phyloP scores from a whole-genome alignment of 2,113 vertebrate species.

The Poecile atricapillus region DNA sequence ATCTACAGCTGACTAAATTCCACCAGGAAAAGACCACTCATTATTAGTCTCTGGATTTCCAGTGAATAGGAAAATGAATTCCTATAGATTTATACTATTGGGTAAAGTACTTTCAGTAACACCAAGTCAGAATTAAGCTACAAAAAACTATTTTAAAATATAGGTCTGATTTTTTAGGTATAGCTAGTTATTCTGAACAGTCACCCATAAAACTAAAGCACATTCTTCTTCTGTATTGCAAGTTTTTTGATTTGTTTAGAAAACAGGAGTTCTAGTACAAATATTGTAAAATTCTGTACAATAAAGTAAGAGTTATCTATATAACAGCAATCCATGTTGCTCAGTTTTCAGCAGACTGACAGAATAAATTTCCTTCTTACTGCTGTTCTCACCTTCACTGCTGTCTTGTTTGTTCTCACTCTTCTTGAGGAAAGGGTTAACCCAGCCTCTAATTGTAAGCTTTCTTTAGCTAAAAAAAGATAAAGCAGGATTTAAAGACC shows the following conservation, averaged over 20 bases:
- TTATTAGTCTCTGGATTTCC: not conserved
- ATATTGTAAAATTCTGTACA: not conserved
- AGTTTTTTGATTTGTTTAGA: not conserved
- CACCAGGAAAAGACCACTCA: not conserved
- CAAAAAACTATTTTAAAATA: not conserved
- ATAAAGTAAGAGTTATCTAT: not conserved
- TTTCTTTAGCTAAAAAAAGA: constrained; percentile 38
- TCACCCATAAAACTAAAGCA: not conserved
- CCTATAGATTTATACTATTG: not conserved
- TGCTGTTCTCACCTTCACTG: not conserved
- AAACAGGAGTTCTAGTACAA: not conserved
- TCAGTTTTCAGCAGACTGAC: not conserved
- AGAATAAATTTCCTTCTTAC: not conserved
- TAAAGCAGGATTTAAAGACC: constrained; percentile 49
- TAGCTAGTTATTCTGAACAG: not conserved
- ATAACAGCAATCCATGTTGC: not conserved
- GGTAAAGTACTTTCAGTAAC: not conserved
- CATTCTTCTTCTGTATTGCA: not conserved
- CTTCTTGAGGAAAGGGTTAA: constrained; percentile 30
- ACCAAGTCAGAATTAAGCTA: not conserved
- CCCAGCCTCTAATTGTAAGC: not conserved
- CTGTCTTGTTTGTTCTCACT: not conserved
- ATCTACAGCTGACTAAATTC: not conserved
- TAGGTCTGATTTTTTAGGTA: not conserved
- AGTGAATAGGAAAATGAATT: not conserved